Base-by-base conservation (phyloP, 2,888 invertebrate genomes). In the Drosophila subsilvestris region DNA sequence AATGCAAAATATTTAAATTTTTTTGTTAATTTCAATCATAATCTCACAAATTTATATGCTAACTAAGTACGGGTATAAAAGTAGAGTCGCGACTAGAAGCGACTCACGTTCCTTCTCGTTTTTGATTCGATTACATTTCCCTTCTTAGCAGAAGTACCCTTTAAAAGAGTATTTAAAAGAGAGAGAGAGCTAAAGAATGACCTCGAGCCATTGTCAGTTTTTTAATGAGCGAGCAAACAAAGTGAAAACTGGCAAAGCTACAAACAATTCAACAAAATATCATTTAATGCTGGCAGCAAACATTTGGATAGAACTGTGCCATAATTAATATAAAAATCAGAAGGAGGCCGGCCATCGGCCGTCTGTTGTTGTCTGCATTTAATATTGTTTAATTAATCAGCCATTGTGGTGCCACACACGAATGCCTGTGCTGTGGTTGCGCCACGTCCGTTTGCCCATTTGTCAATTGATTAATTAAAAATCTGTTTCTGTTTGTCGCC, bases 381-480 rank as follows among this genome's bases (percentile, higher is more conserved):
- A 75, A 83, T 83, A 62, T 77, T 80, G 70, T 83, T 77, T 75
- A 76, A 83, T 83, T 80, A 83, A 87, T 83, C 87, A 78, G 72
- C 49, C 45, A 49, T 60, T 55, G 60, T 22, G 44, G 42, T 22
- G 22, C 20, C 73, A 42, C 44, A 65, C 45, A 62, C 25, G 32
- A 37, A 18, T 25, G 42, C 37, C 60, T 68, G 63, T 43, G 43
- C 57, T 76, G 80, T 57, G 80, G 75, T 80, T 29, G 56, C 55
- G 42, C 42, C 56, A 27, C 56, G 27, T 18, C 18, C 47, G 18
- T 42, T 43, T 18, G 57, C 32, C 56, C 63, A 70, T 61, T 76
- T 82, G 76, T 74, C 78, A 57, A 50, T 37, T 76, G 76, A 87
- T 83, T 87, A 82, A 83, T 83, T 87, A 85, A 87, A 74, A 87